Evolutionary conservation across 2,797 vertebrate species (phyloP).

Genomic region (Dipus sagitta): DNA sequence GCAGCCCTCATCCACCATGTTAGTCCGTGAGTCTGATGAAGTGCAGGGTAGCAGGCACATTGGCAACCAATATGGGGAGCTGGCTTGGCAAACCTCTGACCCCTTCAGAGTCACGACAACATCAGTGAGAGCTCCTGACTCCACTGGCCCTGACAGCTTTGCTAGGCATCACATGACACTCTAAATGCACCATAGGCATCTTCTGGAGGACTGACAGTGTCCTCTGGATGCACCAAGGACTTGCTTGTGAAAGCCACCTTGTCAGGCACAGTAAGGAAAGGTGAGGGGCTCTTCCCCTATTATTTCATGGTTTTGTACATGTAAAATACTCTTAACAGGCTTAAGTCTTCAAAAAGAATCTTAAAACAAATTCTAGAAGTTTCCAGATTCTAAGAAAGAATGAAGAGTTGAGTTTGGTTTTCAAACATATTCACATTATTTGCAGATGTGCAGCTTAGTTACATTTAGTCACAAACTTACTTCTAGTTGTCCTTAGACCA

Average conservation of each 20-base stretch:
- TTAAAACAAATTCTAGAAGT: background rate
- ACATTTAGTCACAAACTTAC: background rate
- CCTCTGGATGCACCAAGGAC: background rate
- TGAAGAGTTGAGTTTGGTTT: background rate
- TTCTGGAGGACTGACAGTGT: rapidly evolving
- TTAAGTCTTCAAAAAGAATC: background rate
- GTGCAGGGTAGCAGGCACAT: rapidly evolving
- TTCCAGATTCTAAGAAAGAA: constrained; percentile 21
- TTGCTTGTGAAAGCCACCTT: background rate
- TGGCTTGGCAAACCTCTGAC: rapidly evolving
- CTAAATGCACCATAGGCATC: background rate
- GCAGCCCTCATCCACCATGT: rapidly evolving
- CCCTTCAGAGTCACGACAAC: rapidly evolving
- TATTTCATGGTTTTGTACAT: background rate
- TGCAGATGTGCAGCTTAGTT: background rate
- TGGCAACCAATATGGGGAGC: rapidly evolving
- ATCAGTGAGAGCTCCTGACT: rapidly evolving
- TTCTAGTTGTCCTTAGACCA: background rate
- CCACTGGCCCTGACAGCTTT: background rate
- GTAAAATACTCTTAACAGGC: background rate
- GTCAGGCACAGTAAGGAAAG: background rate
- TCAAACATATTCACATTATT: background rate
- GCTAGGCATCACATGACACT: background rate
- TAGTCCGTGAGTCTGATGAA: background rate
- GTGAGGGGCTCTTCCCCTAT: background rate